Evolutionary conservation across 1,140 invertebrate genomes (phyloP), one percentile per base, ranked within the genome.

Genomic region (Cotesia typhae): DNA sequence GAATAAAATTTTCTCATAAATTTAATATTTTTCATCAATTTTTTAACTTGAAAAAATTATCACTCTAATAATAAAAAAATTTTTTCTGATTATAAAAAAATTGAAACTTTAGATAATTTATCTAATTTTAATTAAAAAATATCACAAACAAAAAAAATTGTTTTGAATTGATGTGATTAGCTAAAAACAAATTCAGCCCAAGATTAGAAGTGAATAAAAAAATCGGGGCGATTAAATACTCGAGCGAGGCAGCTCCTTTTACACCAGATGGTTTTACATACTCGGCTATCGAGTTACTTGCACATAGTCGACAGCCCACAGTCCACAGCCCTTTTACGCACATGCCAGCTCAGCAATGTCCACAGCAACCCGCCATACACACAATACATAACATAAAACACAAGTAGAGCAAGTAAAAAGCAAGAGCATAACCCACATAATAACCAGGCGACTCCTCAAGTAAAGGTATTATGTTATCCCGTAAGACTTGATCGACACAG

Each of bases 261-360:
- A 86, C 84, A 85, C 81, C 85, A 85, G 83, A 85, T 85, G 83
- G 75, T 81, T 84, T 85, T 84, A 82, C 83, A 83, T 84, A 81
- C 79, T 72, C 71, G 74, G 78, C 81, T 85, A 86, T 87, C 85
- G 82, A 81, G 81, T 86, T 87, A 86, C 84, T 74, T 63, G 41
- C 10, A 47, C 41, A 28, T 28, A 28, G 28, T 28, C 28, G 28
- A 28, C 28, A 28, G 28, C 28, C 28, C 28, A 28, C 28, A 28
- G 28, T 1, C 28, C 28, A 9, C 41, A 38, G 75, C 67, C 77
- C 77, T 76, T 74, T 68, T 37, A 75, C 37, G 37, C 64, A 63
- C 71, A 72, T 57, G 57, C 59, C 53, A 70, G 28, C 28, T 28
- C 28, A 28, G 28, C 3, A 28, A 28, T 28, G 28, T 28, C 28